Evolutionary conservation across 2,113 vertebrate species (phyloP).

Genomic region (Phycodurus eques): DNA sequence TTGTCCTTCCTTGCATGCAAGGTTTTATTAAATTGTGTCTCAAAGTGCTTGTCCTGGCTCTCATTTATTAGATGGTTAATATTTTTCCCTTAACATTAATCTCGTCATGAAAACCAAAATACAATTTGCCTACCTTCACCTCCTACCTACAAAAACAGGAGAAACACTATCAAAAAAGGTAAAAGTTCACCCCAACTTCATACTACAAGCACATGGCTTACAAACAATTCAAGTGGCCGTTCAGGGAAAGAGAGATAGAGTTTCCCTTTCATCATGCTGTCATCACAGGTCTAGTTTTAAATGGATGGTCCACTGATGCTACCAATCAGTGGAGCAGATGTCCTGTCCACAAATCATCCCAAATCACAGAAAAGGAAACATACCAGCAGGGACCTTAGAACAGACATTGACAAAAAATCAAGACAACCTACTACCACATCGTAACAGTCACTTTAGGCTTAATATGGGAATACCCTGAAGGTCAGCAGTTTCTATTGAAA

Average conservation of each 20-base stretch:
- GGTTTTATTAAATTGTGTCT: neutral
- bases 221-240: no score
- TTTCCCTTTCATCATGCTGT: no score
- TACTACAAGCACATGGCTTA: no score
- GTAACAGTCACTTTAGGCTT: slow-evolving; percentile 7
- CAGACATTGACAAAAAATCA: slow-evolving; percentile 40
- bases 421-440: neutral
- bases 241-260: no score
- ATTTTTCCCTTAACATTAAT: no score
- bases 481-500: slow-evolving; percentile 47
- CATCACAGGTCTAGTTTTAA: no score
- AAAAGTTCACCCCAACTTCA: no score
- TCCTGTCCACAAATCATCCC: neutral
- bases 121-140: no score
- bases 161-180: no score
- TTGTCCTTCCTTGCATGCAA: neutral
- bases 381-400: neutral
- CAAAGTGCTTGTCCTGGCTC: neutral
- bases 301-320: neutral
- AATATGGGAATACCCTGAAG: slow-evolving; percentile 40
- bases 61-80: neutral
- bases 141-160: no score
- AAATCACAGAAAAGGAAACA: neutral
- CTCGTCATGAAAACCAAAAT: no score
- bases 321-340: neutral